Evolutionary conservation across 2,888 invertebrate genomes (phyloP).

Genomic region (Latheticus oryzae): DNA sequence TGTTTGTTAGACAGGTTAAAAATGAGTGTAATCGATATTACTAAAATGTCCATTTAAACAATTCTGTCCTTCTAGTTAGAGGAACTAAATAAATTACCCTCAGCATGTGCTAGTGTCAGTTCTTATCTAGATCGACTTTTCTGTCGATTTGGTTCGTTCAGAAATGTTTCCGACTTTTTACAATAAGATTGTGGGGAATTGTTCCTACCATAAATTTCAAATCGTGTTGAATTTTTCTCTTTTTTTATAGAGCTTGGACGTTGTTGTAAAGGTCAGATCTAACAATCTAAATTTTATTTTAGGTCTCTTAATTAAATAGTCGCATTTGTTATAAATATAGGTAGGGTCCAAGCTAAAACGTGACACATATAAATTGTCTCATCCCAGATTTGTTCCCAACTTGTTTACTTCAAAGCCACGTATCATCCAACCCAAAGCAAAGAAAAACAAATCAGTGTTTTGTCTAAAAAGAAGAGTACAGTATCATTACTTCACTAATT

Average conservation of each 20-base stretch:
- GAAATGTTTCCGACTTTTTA: slow-evolving; percentile 15
- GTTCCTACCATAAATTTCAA: not conserved
- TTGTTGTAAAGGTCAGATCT: slow-evolving; percentile 25
- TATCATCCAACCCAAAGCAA: slow-evolving; percentile 20
- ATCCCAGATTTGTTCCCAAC: slow-evolving; percentile 36
- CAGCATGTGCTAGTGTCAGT: slow-evolving; percentile 38
- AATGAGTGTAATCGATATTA: slow-evolving; percentile 35
- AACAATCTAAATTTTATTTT: slow-evolving; percentile 13
- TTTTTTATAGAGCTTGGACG: too few species aligned
- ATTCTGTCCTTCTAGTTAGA: slow-evolving; percentile 29
- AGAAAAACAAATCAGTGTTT: slow-evolving; percentile 37
- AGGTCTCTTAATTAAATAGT: slow-evolving; percentile 27
- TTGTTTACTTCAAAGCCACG: slow-evolving; percentile 38
- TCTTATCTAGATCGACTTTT: slow-evolving; percentile 36
- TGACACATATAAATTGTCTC: slow-evolving; percentile 40
- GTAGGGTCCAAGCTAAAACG: slow-evolving; percentile 31
- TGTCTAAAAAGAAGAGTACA: slow-evolving; percentile 19
- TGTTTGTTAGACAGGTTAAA: slow-evolving; percentile 30
- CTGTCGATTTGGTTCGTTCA: slow-evolving; percentile 25
- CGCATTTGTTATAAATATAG: slow-evolving; percentile 25
- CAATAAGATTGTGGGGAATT: not conserved
- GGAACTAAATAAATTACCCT: slow-evolving; percentile 37
- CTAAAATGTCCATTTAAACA: slow-evolving; percentile 41
- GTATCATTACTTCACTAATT: slow-evolving; percentile 25
- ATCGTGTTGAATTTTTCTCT: not conserved